Base-by-base conservation (phyloP, 2,888 invertebrate genomes). In the Pammene aurita region DNA sequence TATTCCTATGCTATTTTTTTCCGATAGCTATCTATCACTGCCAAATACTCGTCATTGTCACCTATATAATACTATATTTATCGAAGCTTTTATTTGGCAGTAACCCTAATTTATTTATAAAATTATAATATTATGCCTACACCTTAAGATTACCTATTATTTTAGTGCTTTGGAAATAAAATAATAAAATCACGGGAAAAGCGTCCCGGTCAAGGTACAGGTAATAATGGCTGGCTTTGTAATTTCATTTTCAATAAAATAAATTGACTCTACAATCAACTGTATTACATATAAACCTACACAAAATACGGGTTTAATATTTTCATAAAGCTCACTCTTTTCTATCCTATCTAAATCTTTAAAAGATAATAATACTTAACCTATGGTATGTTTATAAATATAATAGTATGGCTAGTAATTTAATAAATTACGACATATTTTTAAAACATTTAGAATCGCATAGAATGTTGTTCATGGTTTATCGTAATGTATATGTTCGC, bases 341-440 rank as follows among this genome's bases (percentile, higher is more conserved):
- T 83, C 85, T 90, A 90, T 82, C 84, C 87, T 90, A 90, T 82
- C 87, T 88, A 90, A 81, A 89, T 90, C 90, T 89, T 91, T 87
- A 82, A 85, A 90, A 90, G 89, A 90, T 89, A 90, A 88, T 85
- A 87, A 88, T 86, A 85, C 90, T 91, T 90, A 92, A 76, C 87
- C 91, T 92, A 92, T 92, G 92, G 92, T 92, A 92, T 92, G 91
- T 92, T 88, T 87, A 92, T 92, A 92, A 90, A 92, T 90, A 91
- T 86, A 88, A 82, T 86, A 85, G 85, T 89, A 91, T 91, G 89
- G 89, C 92, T 92, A 90, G 88, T 89, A 90, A 90, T 85, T 87
- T 87, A 88, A 84, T 88, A 85, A 87, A 82, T 88, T 86, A 87
- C 84, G 85, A 86, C 78, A 81, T 76, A 81, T 26, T 73, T 73